Evolutionary conservation across 1,140 invertebrate genomes (phyloP).

Genomic region (Drosophila dunni): DNA sequence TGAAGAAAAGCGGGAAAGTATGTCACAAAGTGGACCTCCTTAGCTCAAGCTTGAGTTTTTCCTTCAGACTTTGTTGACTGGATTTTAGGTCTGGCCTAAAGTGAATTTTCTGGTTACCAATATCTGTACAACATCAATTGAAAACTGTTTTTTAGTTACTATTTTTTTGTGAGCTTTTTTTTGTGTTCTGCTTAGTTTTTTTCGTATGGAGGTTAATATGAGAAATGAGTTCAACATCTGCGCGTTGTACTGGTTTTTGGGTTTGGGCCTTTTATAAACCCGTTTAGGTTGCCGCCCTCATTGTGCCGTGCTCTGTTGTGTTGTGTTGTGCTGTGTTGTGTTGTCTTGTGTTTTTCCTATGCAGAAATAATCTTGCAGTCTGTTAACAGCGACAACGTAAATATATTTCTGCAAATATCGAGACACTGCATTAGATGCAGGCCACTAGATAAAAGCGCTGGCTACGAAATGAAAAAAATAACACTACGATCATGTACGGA

Average conservation of each 20-base stretch:
- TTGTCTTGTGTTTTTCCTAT: slow-evolving; percentile 35
- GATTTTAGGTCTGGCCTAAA: slow-evolving; percentile 28
- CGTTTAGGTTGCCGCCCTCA: slow-evolving; percentile 74
- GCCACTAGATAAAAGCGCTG: slow-evolving; percentile 68
- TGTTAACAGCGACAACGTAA: slow-evolving; percentile 59
- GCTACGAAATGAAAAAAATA: slow-evolving; percentile 41
- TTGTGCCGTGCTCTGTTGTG: slow-evolving; percentile 47
- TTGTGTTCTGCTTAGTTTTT: not conserved
- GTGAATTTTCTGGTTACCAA: slow-evolving; percentile 30
- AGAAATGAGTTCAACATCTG: slow-evolving; percentile 76
- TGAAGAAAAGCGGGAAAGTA: slow-evolving; percentile 52
- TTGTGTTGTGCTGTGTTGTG: slow-evolving; percentile 6
- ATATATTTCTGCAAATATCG: slow-evolving; percentile 66
- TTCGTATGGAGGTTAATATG: slow-evolving; percentile 56
- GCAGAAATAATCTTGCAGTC: slow-evolving; percentile 66
- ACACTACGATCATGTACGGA: slow-evolving; percentile 21
- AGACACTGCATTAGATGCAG: slow-evolving; percentile 69
- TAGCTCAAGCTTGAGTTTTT: slow-evolving; percentile 42
- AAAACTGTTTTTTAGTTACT: slow-evolving; percentile 38
- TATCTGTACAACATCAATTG: slow-evolving; percentile 31
- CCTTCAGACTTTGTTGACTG: slow-evolving; percentile 1
- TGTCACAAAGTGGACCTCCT: slow-evolving; percentile 59
- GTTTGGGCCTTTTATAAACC: slow-evolving; percentile 56
- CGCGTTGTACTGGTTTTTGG: slow-evolving; percentile 51
- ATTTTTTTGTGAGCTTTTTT: not conserved